Evolutionary conservation across 1,140 invertebrate genomes (phyloP), one percentile per base, ranked within the genome.

Genomic region (Solen grandis): DNA sequence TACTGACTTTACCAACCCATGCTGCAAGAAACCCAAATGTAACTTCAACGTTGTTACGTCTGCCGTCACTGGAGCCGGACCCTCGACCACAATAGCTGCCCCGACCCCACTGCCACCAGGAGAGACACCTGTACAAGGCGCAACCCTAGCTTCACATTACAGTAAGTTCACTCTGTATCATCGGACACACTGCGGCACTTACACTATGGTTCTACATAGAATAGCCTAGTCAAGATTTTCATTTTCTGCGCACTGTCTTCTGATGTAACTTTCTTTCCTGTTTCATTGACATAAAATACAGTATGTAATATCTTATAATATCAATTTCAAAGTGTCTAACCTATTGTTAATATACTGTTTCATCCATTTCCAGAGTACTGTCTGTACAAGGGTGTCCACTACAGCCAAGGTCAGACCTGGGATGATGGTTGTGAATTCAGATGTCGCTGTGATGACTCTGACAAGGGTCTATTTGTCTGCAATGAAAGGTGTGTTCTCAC

Each of bases 381-480:
- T 82, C 55, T 87, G 19, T 89, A 89, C 82, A 84, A 86, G 35
- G 79, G 83, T 60, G 86, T 83, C 1, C 54, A 76, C 5, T 89
- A 89, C 65, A 60, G 54, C 31, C 85, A 87, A 63, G 84, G 83
- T 13, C 85, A 88, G 77, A 77, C 59, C 2, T 89, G 88, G 88
- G 81, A 77, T 29, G 88, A 88, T 85, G 88, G 88, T 8, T 89
- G 88, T 55, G 63, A 83, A 10, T 81, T 84, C 68, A 86, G 38
- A 60, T 89, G 88, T 65, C 66, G 80, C 35, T 86, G 84, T 83
- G 83, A 86, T 41, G 72, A 87, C 52, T 66, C 78, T 14, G 76
- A 83, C 63, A 84, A 80, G n/a, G 83, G 82, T 14, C 35, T 82
- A 3, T 87, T 85, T 73, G 59, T 70, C 38, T 87, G 85, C 36